Evolutionary conservation across 2,888 invertebrate species (phyloP), one percentile per base, ranked within the genome.

Genomic region (Onchidella celtica): DNA sequence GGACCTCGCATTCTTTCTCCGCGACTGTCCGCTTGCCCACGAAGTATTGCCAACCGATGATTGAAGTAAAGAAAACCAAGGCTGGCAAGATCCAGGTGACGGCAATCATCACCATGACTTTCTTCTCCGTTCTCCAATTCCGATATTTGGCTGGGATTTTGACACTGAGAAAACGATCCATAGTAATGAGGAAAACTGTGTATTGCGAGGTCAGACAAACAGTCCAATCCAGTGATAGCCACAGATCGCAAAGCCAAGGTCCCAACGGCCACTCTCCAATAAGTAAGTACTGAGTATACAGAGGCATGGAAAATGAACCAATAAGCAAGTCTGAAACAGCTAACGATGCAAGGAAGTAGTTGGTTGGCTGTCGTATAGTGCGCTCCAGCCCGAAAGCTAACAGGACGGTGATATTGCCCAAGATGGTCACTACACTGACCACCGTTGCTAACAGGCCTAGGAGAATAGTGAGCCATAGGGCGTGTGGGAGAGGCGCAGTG

Each of bases 41-140:
- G 91, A 99, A 99, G 93, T 98, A 98, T 92, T 99, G 99, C 98
- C 99, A 99, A 65, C 99, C 99, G 92, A 99, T 98, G 87, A 99
- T 99, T 85, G 98, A 98, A 86, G 98, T 97, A 94, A 99, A 99
- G 94, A 99, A 99, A 14, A 99, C 94, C 81, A 98, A 94, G 0
- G 98, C 97, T 69, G 99, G 99, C 88, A 99, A 96, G 78, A 98
- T 97, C 99, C 99, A 99, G 0, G 98, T 98, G 66, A 98, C 96
- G 3, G 97, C 96, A 1, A 99, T 97, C 97, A 99, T 98, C 95
- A 97, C 97, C 84, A 98, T 96, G 21, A 86, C 83, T 88, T 97
- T 95, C 85, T 96, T 96, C 91, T 98, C 97, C 3, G 99, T 98
- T 77, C 99, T 95, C 99, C 99, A 99, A 89, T 97, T 96, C 85